phyloP scores from a whole-genome alignment of 1,140 invertebrate genomes.

The Periplaneta americana region DNA sequence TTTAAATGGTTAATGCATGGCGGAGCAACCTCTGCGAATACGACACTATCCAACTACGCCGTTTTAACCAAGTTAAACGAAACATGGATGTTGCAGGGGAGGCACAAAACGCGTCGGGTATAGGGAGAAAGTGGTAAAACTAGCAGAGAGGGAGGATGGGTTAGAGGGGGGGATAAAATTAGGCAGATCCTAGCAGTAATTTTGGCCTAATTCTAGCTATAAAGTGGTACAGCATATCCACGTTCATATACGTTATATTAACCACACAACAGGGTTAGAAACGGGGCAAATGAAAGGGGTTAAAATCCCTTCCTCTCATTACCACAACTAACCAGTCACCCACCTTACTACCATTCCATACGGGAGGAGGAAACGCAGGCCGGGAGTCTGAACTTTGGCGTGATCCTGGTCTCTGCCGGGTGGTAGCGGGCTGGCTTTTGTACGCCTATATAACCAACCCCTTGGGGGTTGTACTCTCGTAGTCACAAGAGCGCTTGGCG shows the following conservation, averaged over 20 bases:
- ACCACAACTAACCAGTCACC: neutral
- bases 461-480: neutral
- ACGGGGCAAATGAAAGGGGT: neutral
- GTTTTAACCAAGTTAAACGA: neutral
- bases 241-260: neutral
- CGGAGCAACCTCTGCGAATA: neutral
- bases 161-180: neutral
- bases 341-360: neutral
- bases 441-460: neutral
- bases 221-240: neutral
- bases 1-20: neutral
- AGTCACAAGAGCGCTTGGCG: neutral
- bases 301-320: neutral
- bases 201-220: neutral
- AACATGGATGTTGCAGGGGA: neutral
- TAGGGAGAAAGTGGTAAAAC: neutral
- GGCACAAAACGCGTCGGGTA: too few relatives aligned
- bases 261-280: neutral
- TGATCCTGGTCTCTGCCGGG: neutral
- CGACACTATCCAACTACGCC: neutral
- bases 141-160: too few relatives aligned
- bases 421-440: neutral
- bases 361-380: neutral
- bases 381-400: neutral
- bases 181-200: neutral